Base-by-base conservation (phyloP, 2,888 invertebrate genomes). In the Cancer borealis region DNA sequence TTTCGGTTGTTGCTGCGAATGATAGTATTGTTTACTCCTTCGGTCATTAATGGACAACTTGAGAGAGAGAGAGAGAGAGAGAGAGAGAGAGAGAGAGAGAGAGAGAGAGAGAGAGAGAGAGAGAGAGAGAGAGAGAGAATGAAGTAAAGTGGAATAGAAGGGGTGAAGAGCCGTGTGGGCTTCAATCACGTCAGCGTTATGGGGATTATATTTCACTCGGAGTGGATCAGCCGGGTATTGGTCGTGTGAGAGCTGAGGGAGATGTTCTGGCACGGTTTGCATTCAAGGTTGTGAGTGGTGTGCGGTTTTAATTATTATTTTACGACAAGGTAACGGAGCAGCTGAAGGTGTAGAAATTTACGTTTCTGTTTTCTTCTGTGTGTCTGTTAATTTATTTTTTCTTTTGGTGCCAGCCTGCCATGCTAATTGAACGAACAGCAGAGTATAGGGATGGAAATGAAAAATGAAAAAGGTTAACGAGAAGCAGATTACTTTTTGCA, bases 31-130 rank as follows among this genome's bases (percentile, higher is more conserved):
- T 88, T 39, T 88, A 21, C 88, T 39, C n/a, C 49, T 88, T 26
- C 0, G 26, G 21, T 45, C 88, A 39, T 88, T n/a, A 14, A 88
- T 47, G 17, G 88, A 10, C 30, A 46, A 46, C n/a, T 49, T 46
- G 79, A 79, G 79, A 79, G 79, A 79, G 79, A 79, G 79, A 79
- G 79, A 66, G 79, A 79, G 79, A 79, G 79, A 79, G 79, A 79
- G 79, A 79, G 79, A 79, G 79, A 79, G 79, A 79, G 79, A 30
- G 79, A 30, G 30, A 30, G 79, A 26, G 30, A 30, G 30, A 79
- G 79, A 79, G 79, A 79, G 79, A 79, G 30, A 30, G 79, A 30
- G 79, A 30, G 79, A 79, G 79, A 30, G 79, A 26, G 79, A 79
- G 30, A 79, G 79, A 26, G 79, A 79, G 79, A 79, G 79, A 6